Conservation (phyloP, 2,113 vertebrate species). For the Oryzias celebensis region DNA sequence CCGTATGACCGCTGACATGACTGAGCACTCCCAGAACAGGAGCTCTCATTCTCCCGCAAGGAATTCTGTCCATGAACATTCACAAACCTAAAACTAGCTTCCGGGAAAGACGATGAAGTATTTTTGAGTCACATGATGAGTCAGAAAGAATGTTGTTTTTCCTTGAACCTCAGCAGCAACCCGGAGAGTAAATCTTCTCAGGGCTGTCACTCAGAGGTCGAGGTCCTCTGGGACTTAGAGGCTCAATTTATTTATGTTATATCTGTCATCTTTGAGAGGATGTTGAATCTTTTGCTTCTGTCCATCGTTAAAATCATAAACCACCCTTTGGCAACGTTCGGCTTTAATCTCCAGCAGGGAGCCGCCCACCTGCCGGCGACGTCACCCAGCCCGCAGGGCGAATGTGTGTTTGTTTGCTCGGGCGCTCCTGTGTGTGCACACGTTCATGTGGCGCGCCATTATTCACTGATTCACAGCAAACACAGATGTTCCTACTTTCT, state of each 20-base stretch:
- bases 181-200: slow-evolving; percentile 52
- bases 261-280: slow-evolving; percentile 46
- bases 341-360: slow-evolving; percentile 45
- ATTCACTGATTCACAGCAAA: slow-evolving; percentile 55
- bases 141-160: slow-evolving; percentile 65
- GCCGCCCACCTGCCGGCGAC: slow-evolving; percentile 28
- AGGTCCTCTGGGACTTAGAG: slow-evolving; percentile 36
- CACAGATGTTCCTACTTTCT: slow-evolving; percentile 63
- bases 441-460: slow-evolving; percentile 25
- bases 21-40: slow-evolving; percentile 1
- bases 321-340: slow-evolving; percentile 37
- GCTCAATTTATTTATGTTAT: slow-evolving; percentile 40
- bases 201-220: slow-evolving; percentile 52
- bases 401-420: slow-evolving; percentile 16
- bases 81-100: slow-evolving; percentile 47
- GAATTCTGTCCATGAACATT: slow-evolving; percentile 51
- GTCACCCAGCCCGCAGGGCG: slow-evolving; percentile 49
- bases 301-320: slow-evolving; percentile 53
- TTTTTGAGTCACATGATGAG: slow-evolving; percentile 33
- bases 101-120: slow-evolving; percentile 21
- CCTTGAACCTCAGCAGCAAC: slow-evolving; percentile 29
- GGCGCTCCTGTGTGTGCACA: slow-evolving; percentile 15
- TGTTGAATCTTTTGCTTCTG: slow-evolving; percentile 48
- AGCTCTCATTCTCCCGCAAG: slow-evolving; percentile 9
- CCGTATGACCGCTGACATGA: slow-evolving; percentile 12